These are phyloP conservation scores for Magallana gigas DNA, from an alignment of 1,140 invertebrate genomes.

Conservation along the genomic window DNA sequence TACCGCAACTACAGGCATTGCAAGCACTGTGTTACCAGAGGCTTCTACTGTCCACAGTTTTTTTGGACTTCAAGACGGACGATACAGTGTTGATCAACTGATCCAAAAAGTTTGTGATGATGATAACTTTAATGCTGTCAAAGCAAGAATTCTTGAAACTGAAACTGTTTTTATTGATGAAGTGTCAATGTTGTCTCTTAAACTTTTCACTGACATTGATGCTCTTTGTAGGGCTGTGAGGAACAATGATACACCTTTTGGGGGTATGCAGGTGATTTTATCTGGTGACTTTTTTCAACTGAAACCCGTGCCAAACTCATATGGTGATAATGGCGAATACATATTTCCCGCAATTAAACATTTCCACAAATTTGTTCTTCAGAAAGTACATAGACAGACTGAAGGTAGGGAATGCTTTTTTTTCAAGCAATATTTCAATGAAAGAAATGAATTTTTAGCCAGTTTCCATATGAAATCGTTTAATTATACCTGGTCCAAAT, in stretches of 20 bases:
- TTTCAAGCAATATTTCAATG: neutral
- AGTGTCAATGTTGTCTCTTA: conserved; percentile 42
- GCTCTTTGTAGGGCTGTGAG: neutral
- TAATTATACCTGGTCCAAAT: neutral
- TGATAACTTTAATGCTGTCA: conserved; percentile 21
- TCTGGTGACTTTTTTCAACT: conserved; percentile 41
- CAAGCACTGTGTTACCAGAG: neutral
- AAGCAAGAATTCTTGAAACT: conserved; percentile 17
- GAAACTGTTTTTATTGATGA: conserved; percentile 41
- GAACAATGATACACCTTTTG: conserved; percentile 15
- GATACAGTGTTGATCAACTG: conserved; percentile 25
- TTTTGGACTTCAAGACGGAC: conserved; percentile 39
- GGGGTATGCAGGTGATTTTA: conserved; percentile 13
- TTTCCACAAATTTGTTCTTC: conserved; percentile 36
- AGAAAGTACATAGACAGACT: conserved; percentile 43
- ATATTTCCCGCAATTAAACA: conserved; percentile 11
- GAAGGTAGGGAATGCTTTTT: conserved; percentile 9
- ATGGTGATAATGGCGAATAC: conserved; percentile 40
- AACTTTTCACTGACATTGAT: conserved; percentile 37
- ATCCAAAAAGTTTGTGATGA: neutral
- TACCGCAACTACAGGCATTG: conserved; percentile 12
- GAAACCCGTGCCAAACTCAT: neutral
- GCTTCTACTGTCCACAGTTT: conserved; percentile 40
- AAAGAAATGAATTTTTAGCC: neutral
- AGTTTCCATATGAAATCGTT: neutral